Conservation (phyloP, 2,888 invertebrate genomes). For the Smittia sp. region DNA sequence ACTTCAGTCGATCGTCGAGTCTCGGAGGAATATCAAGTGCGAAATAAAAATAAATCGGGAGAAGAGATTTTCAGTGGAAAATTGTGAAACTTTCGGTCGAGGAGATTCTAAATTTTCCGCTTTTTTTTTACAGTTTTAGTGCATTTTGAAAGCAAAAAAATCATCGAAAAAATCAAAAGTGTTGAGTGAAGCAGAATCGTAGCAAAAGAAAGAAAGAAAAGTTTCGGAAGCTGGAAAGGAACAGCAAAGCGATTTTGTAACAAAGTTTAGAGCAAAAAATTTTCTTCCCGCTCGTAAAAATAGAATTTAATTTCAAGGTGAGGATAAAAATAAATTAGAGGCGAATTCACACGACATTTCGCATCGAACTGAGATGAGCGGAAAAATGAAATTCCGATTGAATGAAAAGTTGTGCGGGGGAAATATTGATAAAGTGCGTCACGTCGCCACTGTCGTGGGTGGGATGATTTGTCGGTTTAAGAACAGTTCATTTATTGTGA, state of each 20-base stretch:
- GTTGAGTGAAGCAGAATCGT: background rate
- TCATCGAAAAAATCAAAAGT: background rate
- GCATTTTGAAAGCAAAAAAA: conserved; percentile 33
- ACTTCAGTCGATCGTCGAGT: conserved; percentile 41
- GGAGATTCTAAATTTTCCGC: background rate
- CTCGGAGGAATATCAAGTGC: conserved; percentile 41
- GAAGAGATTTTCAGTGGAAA: conserved; percentile 27
- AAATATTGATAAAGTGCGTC: background rate
- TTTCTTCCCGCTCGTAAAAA: conserved; percentile 6
- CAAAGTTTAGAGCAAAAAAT: conserved; percentile 9
- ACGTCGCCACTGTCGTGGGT: background rate
- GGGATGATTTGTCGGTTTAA: background rate
- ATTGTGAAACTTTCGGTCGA: conserved; percentile 13
- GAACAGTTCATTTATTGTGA: too few species aligned
- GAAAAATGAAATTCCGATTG: background rate
- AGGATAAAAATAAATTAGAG: conserved; percentile 30
- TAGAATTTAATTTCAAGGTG: conserved; percentile 39
- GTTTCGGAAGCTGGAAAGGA: conserved; percentile 1
- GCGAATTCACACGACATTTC: conserved; percentile 24
- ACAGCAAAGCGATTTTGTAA: background rate
- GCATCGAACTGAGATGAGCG: background rate
- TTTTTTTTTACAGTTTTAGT: conserved; percentile 26
- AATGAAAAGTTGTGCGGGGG: background rate
- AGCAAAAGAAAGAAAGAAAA: conserved; percentile 28
- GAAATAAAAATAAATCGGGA: conserved; percentile 14